phyloP scores from a whole-genome alignment of 2,888 invertebrate species.

The Cactoblastis cactorum region DNA sequence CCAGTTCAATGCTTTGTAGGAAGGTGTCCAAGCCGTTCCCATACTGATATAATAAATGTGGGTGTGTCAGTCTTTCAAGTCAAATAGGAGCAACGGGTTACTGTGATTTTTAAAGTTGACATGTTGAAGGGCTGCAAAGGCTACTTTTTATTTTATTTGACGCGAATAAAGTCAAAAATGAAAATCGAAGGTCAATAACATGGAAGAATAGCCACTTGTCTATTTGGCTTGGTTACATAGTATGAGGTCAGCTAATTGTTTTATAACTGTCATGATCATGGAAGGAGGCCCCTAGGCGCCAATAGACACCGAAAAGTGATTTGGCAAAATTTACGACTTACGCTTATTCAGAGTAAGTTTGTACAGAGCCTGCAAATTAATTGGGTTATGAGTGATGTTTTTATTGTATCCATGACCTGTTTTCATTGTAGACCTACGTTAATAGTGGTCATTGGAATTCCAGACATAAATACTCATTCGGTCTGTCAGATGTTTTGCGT shows the following conservation, averaged over 20 bases:
- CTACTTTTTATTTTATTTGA: too few relatives aligned
- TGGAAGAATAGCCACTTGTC: not conserved
- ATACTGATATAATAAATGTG: too few relatives aligned
- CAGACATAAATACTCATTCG: not conserved
- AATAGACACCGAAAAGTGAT: slow-evolving; percentile 51
- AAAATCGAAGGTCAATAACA: not conserved
- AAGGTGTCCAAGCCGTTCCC: too few relatives aligned
- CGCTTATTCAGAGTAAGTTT: slow-evolving; percentile 36
- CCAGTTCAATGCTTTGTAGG: too few relatives aligned
- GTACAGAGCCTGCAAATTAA: slow-evolving; percentile 16
- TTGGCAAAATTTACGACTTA: slow-evolving; percentile 53
- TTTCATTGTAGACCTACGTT: not conserved
- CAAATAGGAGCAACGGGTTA: too few relatives aligned
- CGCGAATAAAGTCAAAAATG: not conserved
- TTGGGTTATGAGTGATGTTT: slow-evolving; percentile 12
- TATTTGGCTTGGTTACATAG: slow-evolving; percentile 11
- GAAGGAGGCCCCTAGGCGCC: slow-evolving; percentile 34
- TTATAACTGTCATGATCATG: slow-evolving; percentile 25
- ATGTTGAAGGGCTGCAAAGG: too few relatives aligned
- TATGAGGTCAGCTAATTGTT: slow-evolving; percentile 42
- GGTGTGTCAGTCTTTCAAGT: too few relatives aligned
- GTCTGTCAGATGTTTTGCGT: not conserved
- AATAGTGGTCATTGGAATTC: not conserved
- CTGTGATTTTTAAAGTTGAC: too few relatives aligned
- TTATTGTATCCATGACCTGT: not conserved